Percentiles rank a stretch among this genome's conserved stretches.
Conservation (phyloP, 2,888 invertebrate genomes). For the Polydrusus tereticollis region DNA sequence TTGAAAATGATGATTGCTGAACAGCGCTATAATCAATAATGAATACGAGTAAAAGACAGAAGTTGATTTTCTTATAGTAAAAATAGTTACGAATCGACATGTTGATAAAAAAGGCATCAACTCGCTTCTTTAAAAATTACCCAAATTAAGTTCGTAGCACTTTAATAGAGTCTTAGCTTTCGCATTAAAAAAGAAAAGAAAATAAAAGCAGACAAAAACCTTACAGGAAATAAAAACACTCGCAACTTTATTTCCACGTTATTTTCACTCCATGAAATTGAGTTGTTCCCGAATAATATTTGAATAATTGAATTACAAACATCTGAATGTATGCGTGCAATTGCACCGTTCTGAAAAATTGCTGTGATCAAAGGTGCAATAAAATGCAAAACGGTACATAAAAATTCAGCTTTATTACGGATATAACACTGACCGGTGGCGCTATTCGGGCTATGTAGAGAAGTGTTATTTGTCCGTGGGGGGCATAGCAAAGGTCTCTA, state of each 20-base stretch:
- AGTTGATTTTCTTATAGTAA: too few species aligned
- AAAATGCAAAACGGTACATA: conserved; percentile 60
- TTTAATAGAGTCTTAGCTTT: too few species aligned
- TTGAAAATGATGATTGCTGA: too few species aligned
- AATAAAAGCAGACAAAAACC: too few species aligned
- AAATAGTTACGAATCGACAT: too few species aligned
- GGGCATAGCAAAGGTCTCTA: background rate
- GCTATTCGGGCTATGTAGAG: conserved; percentile 6
- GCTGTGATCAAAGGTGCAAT: conserved; percentile 58
- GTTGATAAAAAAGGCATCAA: too few species aligned
- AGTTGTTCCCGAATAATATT: conserved; percentile 50
- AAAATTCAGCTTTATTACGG: conserved; percentile 58
- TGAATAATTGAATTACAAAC: conserved; percentile 59
- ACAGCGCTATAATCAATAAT: too few species aligned
- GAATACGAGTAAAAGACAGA: too few species aligned
- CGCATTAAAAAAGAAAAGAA: too few species aligned
- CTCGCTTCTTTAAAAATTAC: too few species aligned
- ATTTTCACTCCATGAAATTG: conserved; percentile 48
- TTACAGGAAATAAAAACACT: background rate
- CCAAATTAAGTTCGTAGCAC: too few species aligned
- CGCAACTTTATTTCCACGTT: conserved; percentile 22
- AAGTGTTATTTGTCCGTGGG: conserved; percentile 31
- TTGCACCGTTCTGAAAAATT: conserved; percentile 56
- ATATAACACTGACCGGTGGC: conserved; percentile 55
- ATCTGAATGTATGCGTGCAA: conserved; percentile 47